phyloP scores from a whole-genome alignment of 2,797 vertebrate genomes.

The Octomys mimax region DNA sequence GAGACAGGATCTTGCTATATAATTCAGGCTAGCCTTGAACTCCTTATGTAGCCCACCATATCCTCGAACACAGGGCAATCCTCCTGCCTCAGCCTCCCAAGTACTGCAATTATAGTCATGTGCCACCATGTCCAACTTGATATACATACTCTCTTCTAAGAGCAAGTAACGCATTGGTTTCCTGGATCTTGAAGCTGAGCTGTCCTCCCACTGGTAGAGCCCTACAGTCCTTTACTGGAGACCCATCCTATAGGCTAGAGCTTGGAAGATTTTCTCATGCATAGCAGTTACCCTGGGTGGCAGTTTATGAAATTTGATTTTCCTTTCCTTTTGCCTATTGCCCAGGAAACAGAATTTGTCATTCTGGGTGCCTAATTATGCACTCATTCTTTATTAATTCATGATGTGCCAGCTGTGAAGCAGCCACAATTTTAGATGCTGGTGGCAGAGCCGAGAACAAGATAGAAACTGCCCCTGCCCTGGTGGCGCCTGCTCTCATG shows the following conservation, averaged over 20 bases:
- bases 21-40: not conserved
- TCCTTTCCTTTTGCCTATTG: not conserved
- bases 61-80: not conserved
- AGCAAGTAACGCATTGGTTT: not conserved
- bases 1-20: not conserved
- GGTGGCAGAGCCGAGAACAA: not conserved
- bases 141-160: not conserved
- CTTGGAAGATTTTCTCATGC: not conserved
- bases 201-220: not conserved
- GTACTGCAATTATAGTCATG: not conserved
- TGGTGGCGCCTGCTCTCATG: not conserved
- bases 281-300: not conserved
- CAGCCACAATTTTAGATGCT: not conserved
- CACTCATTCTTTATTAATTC: not conserved
- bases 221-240: not conserved
- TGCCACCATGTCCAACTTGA: not conserved
- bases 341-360: not conserved
- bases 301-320: slow-evolving; percentile 8
- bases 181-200: not conserved
- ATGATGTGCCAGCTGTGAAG: not conserved
- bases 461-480: not conserved
- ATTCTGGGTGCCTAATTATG: not conserved
- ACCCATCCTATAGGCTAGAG: not conserved
- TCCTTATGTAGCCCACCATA: not conserved
- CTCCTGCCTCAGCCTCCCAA: not conserved